Base-by-base conservation (phyloP, 2,113 vertebrate genomes). In the Cebidichthys violaceus region DNA sequence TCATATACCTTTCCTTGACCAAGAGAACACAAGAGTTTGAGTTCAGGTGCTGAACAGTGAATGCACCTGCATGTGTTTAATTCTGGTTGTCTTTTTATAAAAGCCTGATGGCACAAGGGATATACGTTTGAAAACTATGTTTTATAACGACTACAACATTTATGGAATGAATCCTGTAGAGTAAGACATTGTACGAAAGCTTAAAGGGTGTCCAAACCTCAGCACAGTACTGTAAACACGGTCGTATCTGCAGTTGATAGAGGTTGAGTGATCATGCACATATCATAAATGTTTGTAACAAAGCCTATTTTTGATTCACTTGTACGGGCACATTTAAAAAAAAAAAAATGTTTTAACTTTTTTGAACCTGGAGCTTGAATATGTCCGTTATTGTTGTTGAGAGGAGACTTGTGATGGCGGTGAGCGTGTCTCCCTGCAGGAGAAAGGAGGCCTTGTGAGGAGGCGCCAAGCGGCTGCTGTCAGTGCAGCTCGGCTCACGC, bases 401-500 rank as follows among this genome's bases (percentile, higher is more conserved):
- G 73, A 77, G 47, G 54, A 41, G 76, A 65, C 81, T 57, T 6
- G 2, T 15, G 86, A 87, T 64, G 62, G 35, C 7, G 29, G 39
- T 69, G 64, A 41, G 78, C 77, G 65, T 72, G 84, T 78, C 85
- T 31, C 75, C 65, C 81, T 78, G 88, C 79, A 86, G 82, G 71
- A 86, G 79, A 85, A 86, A 88, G 81, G 81, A 85, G 70, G 76
- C 74, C 72, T 75, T 85, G 86, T 88, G 82, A 72, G 62, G 73
- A 80, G 77, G 81, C 74, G 70, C 82, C 65, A 75, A 86, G 71
- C 65, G 66, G 83, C 81, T 82, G 81, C 88, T 79, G 86, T 85
- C 77, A 77, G 60, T 76, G 83, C 77, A 78, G 85, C 65, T 18
- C 77, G 77, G 82, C 66, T n/a, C 64, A 0, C 75, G 77, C 35